These are phyloP conservation scores for Oceanites oceanicus DNA, from an alignment of 2,113 vertebrate species.

Conservation along the genomic window DNA sequence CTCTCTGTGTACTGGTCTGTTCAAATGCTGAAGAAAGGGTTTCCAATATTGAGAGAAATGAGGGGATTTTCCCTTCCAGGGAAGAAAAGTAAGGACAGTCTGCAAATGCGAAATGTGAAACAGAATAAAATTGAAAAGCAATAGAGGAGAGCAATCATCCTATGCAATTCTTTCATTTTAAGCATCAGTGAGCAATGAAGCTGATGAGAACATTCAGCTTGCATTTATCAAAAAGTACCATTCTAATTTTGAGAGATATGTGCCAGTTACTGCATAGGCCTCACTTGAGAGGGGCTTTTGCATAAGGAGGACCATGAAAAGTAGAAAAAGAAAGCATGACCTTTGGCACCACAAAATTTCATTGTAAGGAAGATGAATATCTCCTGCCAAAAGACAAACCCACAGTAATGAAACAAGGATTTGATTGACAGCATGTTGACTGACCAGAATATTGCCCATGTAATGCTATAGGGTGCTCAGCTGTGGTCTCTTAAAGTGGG, in stretches of 20 bases:
- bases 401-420: conserved; percentile 28
- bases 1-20: background rate
- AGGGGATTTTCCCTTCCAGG: background rate
- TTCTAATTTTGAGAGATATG: background rate
- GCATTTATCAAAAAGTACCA: background rate
- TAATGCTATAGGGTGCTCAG: background rate
- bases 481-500: background rate
- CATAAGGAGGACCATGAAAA: background rate
- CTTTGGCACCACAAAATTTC: conserved; percentile 19
- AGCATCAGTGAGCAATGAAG: background rate
- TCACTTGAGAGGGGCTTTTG: background rate
- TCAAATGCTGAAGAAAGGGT: background rate
- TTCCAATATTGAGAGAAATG: background rate
- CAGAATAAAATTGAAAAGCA: conserved; percentile 34
- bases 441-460: conserved; percentile 4
- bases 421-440: conserved; percentile 39
- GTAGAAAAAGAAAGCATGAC: background rate
- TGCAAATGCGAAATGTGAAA: conserved; percentile 22
- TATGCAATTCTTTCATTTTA: conserved; percentile 28
- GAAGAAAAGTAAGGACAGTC: background rate
- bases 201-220: background rate
- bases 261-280: background rate
- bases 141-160: background rate
- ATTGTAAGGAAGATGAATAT: conserved; percentile 4
- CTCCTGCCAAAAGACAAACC: conserved; percentile 10